Evolutionary conservation across 1,140 invertebrate species (phyloP).

Genomic region (Tenebrio molitor): DNA sequence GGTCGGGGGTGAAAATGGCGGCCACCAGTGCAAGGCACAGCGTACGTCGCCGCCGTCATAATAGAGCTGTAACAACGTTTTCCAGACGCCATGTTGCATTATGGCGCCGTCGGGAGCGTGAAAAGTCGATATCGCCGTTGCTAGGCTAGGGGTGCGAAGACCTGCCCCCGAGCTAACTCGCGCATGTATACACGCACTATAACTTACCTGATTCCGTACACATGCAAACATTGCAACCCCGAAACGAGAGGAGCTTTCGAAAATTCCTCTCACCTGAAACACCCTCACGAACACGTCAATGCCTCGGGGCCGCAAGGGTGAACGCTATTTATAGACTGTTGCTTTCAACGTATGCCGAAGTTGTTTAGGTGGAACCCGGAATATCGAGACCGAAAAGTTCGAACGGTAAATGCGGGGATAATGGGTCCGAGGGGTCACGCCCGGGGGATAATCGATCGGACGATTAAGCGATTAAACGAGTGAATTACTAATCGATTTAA

Average conservation of each 20-base stretch:
- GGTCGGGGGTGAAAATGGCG: too few species aligned
- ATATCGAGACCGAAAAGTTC: too few species aligned
- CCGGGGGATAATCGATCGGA: constrained; percentile 2
- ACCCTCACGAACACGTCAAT: constrained; percentile 7
- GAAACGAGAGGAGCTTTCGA: constrained; percentile 29
- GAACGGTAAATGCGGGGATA: too few species aligned
- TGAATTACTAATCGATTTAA: constrained; percentile 33
- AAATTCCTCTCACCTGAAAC: constrained; percentile 26
- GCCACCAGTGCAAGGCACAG: neutral
- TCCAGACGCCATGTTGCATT: constrained; percentile 45
- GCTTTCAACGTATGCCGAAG: constrained; percentile 18
- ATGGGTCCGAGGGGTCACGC: neutral
- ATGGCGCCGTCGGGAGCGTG: constrained; percentile 45
- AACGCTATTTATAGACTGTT: constrained; percentile 30
- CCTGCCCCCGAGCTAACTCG: constrained; percentile 42
- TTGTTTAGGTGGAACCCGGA: too few species aligned
- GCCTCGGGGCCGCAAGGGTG: constrained; percentile 10
- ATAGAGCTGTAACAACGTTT: constrained; percentile 13
- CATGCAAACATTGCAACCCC: constrained; percentile 35
- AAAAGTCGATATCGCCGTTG: constrained; percentile 47
- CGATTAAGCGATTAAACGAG: constrained; percentile 32
- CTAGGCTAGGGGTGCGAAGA: constrained; percentile 43
- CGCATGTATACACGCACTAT: constrained; percentile 46
- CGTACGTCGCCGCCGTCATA: too few species aligned
- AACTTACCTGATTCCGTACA: constrained; percentile 33